A percentile compares a stretch with the other conserved stretches of the same genome.
phyloP scores from a whole-genome alignment of 2,797 vertebrate genomes.

The Hylomyscus alleni region DNA sequence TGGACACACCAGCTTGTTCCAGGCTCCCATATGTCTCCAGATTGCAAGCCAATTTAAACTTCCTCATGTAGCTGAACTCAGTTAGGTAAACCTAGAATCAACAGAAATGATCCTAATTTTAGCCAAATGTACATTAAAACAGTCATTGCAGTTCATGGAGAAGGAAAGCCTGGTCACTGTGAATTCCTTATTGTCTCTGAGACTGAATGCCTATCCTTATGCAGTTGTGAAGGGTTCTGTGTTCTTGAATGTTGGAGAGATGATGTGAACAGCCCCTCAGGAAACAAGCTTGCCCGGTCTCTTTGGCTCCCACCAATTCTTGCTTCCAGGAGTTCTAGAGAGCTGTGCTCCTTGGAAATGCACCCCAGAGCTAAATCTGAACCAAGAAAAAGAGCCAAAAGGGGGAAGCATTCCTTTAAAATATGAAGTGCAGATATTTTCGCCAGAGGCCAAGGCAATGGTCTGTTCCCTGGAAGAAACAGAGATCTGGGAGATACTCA shows the following conservation, averaged over 20 bases:
- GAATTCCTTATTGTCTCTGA: slow-evolving; percentile 76
- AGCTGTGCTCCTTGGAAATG: slow-evolving; percentile 15
- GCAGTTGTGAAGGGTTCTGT: slow-evolving; percentile 57
- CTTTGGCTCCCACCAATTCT: not conserved
- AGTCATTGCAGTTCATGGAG: slow-evolving; percentile 55
- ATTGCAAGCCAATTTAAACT: slow-evolving; percentile 80
- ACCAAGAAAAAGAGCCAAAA: not conserved
- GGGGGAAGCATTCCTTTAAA: not conserved
- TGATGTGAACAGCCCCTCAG: not conserved
- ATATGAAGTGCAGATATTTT: not conserved
- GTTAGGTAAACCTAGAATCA: slow-evolving; percentile 73
- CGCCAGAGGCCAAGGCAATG: not conserved
- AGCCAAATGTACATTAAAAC: slow-evolving; percentile 71
- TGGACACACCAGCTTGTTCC: slow-evolving; percentile 76
- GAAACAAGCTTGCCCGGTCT: slow-evolving; percentile 9
- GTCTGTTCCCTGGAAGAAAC: too few relatives aligned
- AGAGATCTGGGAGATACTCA: not conserved
- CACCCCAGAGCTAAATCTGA: not conserved
- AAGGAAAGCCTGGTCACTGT: slow-evolving; percentile 50
- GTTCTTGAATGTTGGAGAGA: slow-evolving; percentile 20
- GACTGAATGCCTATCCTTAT: slow-evolving; percentile 77
- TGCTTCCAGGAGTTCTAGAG: not conserved
- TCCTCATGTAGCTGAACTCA: slow-evolving; percentile 64
- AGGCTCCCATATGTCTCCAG: slow-evolving; percentile 46
- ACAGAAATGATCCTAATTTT: slow-evolving; percentile 77